Evolutionary conservation across 2,113 vertebrate species (phyloP).

Genomic region (Amblyornis subalaris): DNA sequence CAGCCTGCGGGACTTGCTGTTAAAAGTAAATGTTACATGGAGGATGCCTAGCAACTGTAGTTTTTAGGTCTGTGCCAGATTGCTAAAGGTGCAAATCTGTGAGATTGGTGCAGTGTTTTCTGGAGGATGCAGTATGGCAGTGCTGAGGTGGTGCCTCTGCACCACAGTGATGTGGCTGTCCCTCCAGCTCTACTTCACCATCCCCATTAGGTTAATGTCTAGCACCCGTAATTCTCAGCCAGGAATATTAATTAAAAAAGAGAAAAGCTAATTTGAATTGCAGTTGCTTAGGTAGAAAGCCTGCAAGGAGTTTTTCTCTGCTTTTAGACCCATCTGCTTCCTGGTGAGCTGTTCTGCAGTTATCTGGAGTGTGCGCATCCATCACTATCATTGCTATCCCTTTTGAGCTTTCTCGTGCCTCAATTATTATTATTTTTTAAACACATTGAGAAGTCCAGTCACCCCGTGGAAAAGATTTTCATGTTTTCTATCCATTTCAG

Average conservation of each 20-base stretch:
- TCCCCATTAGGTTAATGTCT: not conserved
- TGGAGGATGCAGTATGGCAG: not conserved
- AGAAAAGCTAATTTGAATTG: not conserved
- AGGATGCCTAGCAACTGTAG: conserved; percentile 56
- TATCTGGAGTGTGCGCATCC: not conserved
- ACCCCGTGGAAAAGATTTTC: not conserved
- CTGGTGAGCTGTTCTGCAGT: not conserved
- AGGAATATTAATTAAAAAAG: not conserved
- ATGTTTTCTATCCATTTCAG: not conserved
- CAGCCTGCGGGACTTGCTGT: conserved; percentile 17
- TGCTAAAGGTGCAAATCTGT: conserved; percentile 37
- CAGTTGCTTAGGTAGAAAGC: not conserved
- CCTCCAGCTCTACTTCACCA: not conserved
- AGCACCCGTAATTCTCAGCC: rapidly evolving
- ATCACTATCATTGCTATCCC: not conserved
- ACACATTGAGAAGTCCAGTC: not conserved
- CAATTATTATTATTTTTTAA: not conserved
- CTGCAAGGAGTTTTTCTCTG: not conserved
- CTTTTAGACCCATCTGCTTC: not conserved
- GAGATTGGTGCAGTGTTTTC: not conserved
- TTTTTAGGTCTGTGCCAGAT: conserved; percentile 18
- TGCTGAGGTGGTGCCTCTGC: not conserved
- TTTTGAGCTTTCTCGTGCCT: not conserved
- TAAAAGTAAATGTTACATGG: conserved; percentile 15
- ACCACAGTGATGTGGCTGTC: not conserved